Evolutionary conservation across 2,113 vertebrate species (phyloP).

Genomic region (Cyrtonyx montezumae): DNA sequence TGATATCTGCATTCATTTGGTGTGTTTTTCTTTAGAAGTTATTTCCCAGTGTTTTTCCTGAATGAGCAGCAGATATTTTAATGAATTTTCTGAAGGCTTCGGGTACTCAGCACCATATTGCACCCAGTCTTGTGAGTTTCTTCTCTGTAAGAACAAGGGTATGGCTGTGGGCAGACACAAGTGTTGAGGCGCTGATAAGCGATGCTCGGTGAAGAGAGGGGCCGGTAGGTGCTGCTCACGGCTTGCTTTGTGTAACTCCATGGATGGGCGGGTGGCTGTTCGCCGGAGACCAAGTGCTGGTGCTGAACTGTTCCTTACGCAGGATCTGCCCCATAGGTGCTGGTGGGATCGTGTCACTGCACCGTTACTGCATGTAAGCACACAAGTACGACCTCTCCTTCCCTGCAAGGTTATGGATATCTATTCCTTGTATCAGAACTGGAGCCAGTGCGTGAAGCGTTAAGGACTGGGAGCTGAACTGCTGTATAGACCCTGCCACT

Average conservation of each 20-base stretch:
- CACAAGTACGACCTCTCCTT: neutral
- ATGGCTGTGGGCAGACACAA: rapidly evolving
- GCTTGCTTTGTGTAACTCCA: neutral
- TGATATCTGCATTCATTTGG: neutral
- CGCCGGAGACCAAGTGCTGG: rapidly evolving
- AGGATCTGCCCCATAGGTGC: rapidly evolving
- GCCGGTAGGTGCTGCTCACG: neutral
- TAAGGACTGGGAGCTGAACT: neutral
- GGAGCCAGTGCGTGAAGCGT: neutral
- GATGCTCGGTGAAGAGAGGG: neutral
- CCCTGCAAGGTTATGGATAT: rapidly evolving
- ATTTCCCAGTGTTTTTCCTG: neutral
- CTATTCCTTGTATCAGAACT: neutral
- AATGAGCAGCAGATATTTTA: neutral
- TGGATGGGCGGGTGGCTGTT: neutral
- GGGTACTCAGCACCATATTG: neutral
- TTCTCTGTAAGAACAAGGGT: neutral
- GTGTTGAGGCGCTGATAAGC: neutral
- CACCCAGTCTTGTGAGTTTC: rapidly evolving
- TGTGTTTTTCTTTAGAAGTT: neutral
- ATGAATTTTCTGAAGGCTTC: neutral
- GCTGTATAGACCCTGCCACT: rapidly evolving
- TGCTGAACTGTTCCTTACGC: rapidly evolving
- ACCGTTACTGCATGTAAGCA: neutral
- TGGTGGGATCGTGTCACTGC: neutral